These are phyloP conservation scores for Zaprionus tsacasi DNA, from an alignment of 1,140 invertebrate species.

Conservation along the genomic window DNA sequence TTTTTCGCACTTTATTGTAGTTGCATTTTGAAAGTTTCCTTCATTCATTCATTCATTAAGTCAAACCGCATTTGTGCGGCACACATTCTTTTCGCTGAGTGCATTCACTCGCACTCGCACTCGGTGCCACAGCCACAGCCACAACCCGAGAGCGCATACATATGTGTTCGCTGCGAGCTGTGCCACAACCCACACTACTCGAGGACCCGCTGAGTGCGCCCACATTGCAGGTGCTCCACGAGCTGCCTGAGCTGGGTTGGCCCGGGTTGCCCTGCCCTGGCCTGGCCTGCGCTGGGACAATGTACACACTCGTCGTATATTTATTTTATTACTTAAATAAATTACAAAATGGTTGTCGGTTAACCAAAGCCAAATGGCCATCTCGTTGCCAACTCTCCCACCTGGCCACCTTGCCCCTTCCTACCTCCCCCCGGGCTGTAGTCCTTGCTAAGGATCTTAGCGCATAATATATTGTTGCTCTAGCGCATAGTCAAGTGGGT, in stretches of 20 bases:
- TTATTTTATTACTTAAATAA: slow-evolving; percentile 83
- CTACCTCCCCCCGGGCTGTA: slow-evolving; percentile 29
- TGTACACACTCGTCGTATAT: slow-evolving; percentile 64
- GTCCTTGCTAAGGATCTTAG: slow-evolving; percentile 61
- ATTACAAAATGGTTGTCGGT: slow-evolving; percentile 81
- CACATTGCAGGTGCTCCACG: slow-evolving; percentile 32
- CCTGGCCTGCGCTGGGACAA: slow-evolving; percentile 29
- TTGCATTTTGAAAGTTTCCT: neutral
- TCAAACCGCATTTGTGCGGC: slow-evolving; percentile 1
- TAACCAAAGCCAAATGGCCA: slow-evolving; percentile 77
- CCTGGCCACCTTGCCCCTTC: neutral
- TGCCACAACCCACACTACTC: neutral
- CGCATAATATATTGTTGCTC: slow-evolving; percentile 71
- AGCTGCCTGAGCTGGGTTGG: neutral
- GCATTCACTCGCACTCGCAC: slow-evolving; percentile 11
- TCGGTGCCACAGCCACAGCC: slow-evolving; percentile 24
- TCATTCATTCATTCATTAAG: slow-evolving; percentile 1
- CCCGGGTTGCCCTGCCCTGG: neutral
- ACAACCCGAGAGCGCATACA: neutral
- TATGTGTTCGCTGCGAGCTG: neutral
- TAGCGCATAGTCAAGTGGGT: slow-evolving; percentile 8
- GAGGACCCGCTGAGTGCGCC: slow-evolving; percentile 7
- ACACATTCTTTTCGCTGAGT: slow-evolving; percentile 3
- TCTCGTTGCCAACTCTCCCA: slow-evolving; percentile 8
- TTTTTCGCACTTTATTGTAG: neutral